Conservation (phyloP, 2,888 invertebrate genomes). For the Drosophila buzzatii region DNA sequence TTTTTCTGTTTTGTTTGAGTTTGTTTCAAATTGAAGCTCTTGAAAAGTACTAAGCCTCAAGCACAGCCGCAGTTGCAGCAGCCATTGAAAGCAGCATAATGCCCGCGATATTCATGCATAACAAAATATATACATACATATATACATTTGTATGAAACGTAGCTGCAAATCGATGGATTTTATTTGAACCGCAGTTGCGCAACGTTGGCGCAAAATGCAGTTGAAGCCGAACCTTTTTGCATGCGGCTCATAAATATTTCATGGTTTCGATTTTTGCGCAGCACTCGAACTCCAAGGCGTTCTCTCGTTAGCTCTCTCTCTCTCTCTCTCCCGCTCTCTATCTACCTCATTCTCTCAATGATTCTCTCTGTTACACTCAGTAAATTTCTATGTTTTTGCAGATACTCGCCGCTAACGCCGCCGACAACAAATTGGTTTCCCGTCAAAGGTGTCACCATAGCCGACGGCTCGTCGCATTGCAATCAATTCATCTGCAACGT, state of each 20-base stretch:
- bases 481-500: conserved; percentile 85
- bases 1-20: not conserved
- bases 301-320: conserved; percentile 7
- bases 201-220: conserved; percentile 57
- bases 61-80: conserved; percentile 33
- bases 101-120: conserved; percentile 36
- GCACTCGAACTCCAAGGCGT: conserved; percentile 57
- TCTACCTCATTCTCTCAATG: conserved; percentile 2
- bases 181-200: conserved; percentile 58
- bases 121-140: not conserved
- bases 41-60: conserved; percentile 37
- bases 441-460: conserved; percentile 84
- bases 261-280: conserved; percentile 73
- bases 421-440: conserved; percentile 85
- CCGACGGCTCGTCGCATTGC: conserved; percentile 84
- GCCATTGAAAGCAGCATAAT: conserved; percentile 50
- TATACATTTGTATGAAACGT: not conserved
- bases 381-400: conserved; percentile 59
- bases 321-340: conserved; percentile 8
- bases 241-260: conserved; percentile 79
- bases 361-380: conserved; percentile 18
- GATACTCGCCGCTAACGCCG: conserved; percentile 85
- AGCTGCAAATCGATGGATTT: conserved; percentile 62
- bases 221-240: conserved; percentile 56
- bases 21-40: conserved; percentile 27